Evolutionary conservation across 2,113 vertebrate species (phyloP).

Genomic region (Archilochus colubris): DNA sequence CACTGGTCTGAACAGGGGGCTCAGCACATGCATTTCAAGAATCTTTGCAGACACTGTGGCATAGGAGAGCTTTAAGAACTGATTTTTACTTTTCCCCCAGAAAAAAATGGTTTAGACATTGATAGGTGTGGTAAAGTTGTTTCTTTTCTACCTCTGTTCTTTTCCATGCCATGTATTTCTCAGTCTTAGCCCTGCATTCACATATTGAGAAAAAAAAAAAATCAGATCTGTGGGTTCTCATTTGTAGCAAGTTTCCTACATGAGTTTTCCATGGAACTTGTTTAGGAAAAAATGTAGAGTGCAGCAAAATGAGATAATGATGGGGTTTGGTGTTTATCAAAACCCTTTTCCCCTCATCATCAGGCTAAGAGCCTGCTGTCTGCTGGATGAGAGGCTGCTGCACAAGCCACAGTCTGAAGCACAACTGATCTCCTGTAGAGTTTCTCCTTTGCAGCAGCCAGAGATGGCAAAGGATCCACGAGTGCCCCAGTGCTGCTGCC

Average conservation of each 20-base stretch:
- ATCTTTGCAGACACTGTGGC: neutral
- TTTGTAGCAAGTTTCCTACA: constrained; percentile 72
- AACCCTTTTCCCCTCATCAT: constrained; percentile 39
- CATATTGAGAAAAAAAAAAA: constrained; percentile 36
- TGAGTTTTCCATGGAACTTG: constrained; percentile 74
- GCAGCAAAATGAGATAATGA: constrained; percentile 79
- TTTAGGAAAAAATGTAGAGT: constrained; percentile 75
- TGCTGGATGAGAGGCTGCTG: neutral
- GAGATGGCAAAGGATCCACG: too few species aligned
- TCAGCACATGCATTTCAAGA: neutral
- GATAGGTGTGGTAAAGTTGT: neutral
- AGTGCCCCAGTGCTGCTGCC: rapidly evolving
- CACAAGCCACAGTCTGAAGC: neutral
- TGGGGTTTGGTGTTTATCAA: constrained; percentile 77
- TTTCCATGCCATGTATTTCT: constrained; percentile 46
- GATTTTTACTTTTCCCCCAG: too few species aligned
- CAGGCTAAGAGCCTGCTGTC: constrained; percentile 13
- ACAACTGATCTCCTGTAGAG: neutral
- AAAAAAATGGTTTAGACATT: neutral
- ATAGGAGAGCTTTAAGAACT: neutral
- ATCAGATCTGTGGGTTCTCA: constrained; percentile 66
- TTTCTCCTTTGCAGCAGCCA: too few species aligned
- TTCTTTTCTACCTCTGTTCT: neutral
- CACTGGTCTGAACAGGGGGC: neutral
- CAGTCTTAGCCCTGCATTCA: constrained; percentile 54